Evolutionary conservation across 2,113 vertebrate species (phyloP), one percentile per base, ranked within the genome.

Genomic region (Sylvilagus bachmani): DNA sequence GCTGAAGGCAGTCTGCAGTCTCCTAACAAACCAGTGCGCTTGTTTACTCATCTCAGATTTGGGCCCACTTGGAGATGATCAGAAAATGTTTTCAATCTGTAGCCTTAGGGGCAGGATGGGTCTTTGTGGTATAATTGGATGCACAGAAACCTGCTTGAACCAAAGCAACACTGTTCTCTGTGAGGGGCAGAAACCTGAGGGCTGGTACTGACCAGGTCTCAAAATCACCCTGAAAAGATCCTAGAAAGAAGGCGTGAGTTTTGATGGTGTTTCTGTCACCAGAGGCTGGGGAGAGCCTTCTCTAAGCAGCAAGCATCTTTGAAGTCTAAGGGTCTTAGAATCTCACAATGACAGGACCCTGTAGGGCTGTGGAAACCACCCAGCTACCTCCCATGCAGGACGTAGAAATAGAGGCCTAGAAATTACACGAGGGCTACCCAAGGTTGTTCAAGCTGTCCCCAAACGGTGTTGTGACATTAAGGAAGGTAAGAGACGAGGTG

Each of bases 51-150:
- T 89, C 74, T 70, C 87, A 66, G 21, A 31, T 73, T 66, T 81
- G 53, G 78, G 29, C 62, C 86, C 69, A 73, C 25, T 51, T 19
- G 36, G 19, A 19, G 49, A 22, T 70, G 49, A 84, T 89, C 49
- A 86, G 87, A 82, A 93, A 91, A 66, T 55, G 70, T 14, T 86
- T 90, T 58, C 55, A 93, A 16, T 81, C 27, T 80, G 62, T 66
- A 73, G n/a, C 29, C 31, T 77, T 19, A 49, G n/a, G 29, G 73
- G n/a, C 24, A 49, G 24, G 67, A 36, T 14, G 55, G n/a, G 14
- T 29, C n/a, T 81, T 74, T 80, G 36, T 91, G 58, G 49, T 53
- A 24, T 93, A 89, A 96, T 49, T 77, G 66, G 77, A 81, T 80
- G 66, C 31, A 51, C 9, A 62, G 51, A 90, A 79, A n/a, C 1